Evolutionary conservation across 2,113 vertebrate genomes (phyloP).

Genomic region (Ellobius talpinus): DNA sequence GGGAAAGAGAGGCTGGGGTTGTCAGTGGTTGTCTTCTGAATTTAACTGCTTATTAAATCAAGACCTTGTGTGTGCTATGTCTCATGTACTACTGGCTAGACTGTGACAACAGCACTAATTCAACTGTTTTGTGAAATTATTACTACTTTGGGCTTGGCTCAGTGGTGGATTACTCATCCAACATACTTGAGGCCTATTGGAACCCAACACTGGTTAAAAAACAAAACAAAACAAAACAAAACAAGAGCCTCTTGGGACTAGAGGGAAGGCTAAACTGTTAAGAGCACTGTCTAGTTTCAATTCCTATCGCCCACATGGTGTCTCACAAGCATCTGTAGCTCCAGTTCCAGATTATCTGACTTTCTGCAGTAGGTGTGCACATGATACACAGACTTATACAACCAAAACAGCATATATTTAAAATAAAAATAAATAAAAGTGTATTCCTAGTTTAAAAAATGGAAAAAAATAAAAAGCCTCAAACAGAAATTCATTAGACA

Average conservation of each 20-base stretch:
- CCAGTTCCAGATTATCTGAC: neutral
- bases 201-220: neutral
- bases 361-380: neutral
- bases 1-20: neutral
- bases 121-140: neutral
- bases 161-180: neutral
- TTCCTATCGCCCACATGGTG: neutral
- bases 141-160: neutral
- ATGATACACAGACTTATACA: too few relatives aligned
- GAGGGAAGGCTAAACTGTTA: neutral
- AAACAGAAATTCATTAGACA: neutral
- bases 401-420: neutral
- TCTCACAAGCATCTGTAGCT: neutral
- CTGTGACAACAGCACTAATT: neutral
- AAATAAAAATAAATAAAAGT: neutral
- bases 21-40: neutral
- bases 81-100: neutral
- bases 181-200: neutral
- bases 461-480: neutral
- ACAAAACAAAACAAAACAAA: too few relatives aligned
- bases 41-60: neutral
- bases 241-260: neutral
- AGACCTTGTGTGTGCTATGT: neutral
- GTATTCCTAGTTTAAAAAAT: neutral
- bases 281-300: neutral